These are phyloP conservation scores for Odontomyia ornata DNA, from an alignment of 2,888 invertebrate species.

Conservation along the genomic window DNA sequence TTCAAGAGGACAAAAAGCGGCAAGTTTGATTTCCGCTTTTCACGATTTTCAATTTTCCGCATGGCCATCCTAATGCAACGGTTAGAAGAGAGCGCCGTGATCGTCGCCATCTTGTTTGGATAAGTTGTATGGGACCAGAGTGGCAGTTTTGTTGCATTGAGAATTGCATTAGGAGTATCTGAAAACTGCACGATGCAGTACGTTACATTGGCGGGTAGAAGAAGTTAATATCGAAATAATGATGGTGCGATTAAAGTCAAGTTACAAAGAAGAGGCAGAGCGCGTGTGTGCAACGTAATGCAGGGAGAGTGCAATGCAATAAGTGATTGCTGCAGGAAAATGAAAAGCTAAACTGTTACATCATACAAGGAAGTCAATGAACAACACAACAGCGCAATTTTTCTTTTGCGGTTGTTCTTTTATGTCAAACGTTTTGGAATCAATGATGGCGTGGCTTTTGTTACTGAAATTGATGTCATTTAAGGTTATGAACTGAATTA, in stretches of 20 bases:
- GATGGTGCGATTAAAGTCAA: slow-evolving; percentile 33
- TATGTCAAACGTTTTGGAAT: background rate
- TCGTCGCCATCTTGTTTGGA: slow-evolving; percentile 24
- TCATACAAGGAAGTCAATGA: slow-evolving; percentile 37
- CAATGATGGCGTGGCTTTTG: slow-evolving; percentile 1
- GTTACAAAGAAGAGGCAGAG: background rate
- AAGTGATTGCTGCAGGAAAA: slow-evolving; percentile 17
- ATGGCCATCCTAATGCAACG: slow-evolving; percentile 6
- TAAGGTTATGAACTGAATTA: slow-evolving; percentile 21
- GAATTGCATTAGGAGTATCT: no score
- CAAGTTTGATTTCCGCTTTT: slow-evolving; percentile 20
- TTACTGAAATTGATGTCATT: slow-evolving; percentile 22
- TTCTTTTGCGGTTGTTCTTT: slow-evolving; percentile 34
- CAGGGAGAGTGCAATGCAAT: slow-evolving; percentile 20
- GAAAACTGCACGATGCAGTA: background rate
- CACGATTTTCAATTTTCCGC: slow-evolving; percentile 25
- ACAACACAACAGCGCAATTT: slow-evolving; percentile 8
- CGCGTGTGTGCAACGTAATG: slow-evolving; percentile 3
- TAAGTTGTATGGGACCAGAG: background rate
- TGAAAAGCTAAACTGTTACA: slow-evolving; percentile 16
- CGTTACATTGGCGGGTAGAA: no score
- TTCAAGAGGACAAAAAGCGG: background rate
- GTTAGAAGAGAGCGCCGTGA: background rate
- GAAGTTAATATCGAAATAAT: slow-evolving; percentile 22
- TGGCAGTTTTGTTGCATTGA: background rate